Evolutionary conservation across 2,797 vertebrate species (phyloP).

Genomic region (Champsocephalus gunnari): DNA sequence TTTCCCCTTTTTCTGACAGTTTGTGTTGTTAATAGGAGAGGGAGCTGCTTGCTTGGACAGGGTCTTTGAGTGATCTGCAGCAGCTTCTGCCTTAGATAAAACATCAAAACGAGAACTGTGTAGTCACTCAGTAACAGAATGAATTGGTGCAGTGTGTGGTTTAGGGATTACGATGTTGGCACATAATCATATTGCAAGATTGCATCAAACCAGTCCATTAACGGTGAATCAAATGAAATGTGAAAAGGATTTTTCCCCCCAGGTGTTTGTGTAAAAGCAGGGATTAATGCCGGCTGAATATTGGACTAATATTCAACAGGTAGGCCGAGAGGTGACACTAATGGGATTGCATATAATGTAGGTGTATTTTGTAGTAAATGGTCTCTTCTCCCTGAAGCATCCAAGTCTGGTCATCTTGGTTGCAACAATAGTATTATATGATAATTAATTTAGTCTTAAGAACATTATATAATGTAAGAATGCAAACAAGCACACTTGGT

Average conservation of each 20-base stretch:
- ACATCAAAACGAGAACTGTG: conserved; percentile 20
- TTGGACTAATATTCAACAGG: neutral
- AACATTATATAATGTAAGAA: neutral
- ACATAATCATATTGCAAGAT: neutral
- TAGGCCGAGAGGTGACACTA: neutral
- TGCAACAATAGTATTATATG: neutral
- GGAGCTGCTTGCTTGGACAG: conserved; percentile 13
- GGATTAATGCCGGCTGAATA: neutral
- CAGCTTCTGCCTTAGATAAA: conserved; percentile 15
- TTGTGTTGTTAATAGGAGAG: conserved; percentile 33
- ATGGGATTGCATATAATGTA: neutral
- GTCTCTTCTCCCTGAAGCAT: neutral
- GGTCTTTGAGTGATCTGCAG: conserved; percentile 22
- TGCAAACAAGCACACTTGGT: neutral
- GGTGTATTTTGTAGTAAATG: conserved; percentile 14
- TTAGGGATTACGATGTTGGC: conserved; percentile 2
- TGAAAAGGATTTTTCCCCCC: neutral
- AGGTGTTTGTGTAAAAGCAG: neutral
- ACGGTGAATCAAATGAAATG: neutral
- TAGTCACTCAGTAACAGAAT: conserved; percentile 20
- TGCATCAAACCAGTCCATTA: conserved; percentile 1
- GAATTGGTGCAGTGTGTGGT: neutral
- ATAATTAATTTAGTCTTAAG: neutral
- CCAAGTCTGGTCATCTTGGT: neutral
- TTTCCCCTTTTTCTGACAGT: conserved; percentile 41